Conservation (phyloP, 1,140 invertebrate species). For the Acromyrmex heyeri region DNA sequence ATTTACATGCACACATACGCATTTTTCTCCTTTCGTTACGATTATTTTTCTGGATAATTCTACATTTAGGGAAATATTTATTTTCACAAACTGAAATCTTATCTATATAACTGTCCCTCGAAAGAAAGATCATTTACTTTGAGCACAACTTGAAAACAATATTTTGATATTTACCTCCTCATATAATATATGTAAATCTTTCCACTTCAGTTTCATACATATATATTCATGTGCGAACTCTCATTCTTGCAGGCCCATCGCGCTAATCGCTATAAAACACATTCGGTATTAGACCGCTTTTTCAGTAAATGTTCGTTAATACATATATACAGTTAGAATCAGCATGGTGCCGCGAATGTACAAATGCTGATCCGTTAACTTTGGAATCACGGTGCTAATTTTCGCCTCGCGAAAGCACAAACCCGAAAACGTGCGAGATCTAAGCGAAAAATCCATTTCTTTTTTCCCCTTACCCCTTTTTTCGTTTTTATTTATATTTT, state of each 20-base stretch:
- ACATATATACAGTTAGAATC: slow-evolving; percentile 47
- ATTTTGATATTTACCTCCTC: slow-evolving; percentile 37
- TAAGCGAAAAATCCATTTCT: not conserved
- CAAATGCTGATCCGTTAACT: slow-evolving; percentile 57
- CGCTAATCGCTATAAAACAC: slow-evolving; percentile 21
- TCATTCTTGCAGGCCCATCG: not conserved
- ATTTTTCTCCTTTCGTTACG: slow-evolving; percentile 11
- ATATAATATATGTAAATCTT: not conserved
- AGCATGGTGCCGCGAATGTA: slow-evolving; percentile 57
- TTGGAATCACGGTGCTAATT: slow-evolving; percentile 30
- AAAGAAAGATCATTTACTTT: slow-evolving; percentile 7
- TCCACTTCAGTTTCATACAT: not conserved
- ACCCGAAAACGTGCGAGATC: not conserved
- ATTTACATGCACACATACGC: slow-evolving; percentile 5
- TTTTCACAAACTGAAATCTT: too few relatives aligned
- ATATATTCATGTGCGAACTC: not conserved
- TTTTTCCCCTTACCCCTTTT: not conserved
- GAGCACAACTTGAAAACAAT: not conserved
- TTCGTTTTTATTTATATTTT: slow-evolving; percentile 13
- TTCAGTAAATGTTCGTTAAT: slow-evolving; percentile 19
- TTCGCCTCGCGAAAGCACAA: slow-evolving; percentile 13
- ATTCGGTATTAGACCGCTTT: not conserved
- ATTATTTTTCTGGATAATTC: slow-evolving; percentile 15
- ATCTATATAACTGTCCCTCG: not conserved
- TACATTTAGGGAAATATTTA: not conserved